Base-by-base conservation (phyloP, 2,113 vertebrate genomes). In the Zootoca vivipara region DNA sequence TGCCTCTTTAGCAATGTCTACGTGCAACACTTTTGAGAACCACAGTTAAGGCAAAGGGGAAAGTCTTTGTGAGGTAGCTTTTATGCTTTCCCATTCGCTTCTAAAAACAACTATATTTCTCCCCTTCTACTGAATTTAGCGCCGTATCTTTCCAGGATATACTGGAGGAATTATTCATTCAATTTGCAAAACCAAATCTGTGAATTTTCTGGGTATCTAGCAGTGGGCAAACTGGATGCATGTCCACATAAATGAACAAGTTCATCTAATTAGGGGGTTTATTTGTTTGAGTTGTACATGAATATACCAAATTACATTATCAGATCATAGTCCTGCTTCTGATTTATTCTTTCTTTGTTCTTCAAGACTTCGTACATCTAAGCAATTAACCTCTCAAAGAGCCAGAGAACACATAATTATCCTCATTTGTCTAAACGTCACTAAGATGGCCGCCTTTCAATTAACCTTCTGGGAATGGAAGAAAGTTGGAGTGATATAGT, bases 341-440 rank as follows among this genome's bases (percentile, higher is more conserved):
- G 96, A 97, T 97, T 97, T 96, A 97, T 96, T 96, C 94, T 94
- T 96, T 96, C 95, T 97, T 97, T 97, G 95, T 96, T 97, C 96
- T 96, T 97, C 95, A 95, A 96, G 93, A 93, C 95, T 96, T 95
- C 90, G 78, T 96, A 96, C 95, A 96, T 97, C 96, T 96, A 96
- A 96, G 96, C 97, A 97, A 97, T 97, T 97, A 97, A 97, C 97
- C 97, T 97, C 96, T 95, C 95, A 96, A 96, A 97, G 95, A 96
- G 95, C 95, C 94, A 94, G 96, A 96, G 96, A 97, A 97, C 96
- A 97, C 96, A 96, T 97, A 97, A 97, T 97, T 97, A 97, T 96
- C 96, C 95, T 97, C 97, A 97, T 97, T 97, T 97, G 96, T 97
- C 96, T 97, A 97, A 97, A 96, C 93, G 96, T 96, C 96, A 93